phyloP scores from a whole-genome alignment of 2,797 vertebrate genomes.

The Todus mexicanus region DNA sequence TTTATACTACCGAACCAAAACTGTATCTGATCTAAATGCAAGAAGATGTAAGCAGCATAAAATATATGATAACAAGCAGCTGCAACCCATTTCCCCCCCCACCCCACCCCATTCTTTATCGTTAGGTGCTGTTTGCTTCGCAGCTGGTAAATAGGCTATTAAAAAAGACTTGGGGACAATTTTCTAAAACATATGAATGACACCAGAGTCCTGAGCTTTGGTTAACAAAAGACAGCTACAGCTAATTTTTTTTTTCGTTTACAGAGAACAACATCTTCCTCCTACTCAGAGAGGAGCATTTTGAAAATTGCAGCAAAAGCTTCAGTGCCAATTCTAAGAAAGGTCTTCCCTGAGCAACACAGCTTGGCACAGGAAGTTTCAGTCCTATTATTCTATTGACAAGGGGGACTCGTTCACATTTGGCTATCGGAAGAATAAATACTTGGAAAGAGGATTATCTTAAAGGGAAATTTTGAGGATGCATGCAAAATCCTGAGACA shows the following conservation, averaged over 20 bases:
- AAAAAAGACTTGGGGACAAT: background rate
- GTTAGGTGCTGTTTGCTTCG: background rate
- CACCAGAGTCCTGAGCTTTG: background rate
- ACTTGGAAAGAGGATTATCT: background rate
- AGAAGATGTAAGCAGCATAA: background rate
- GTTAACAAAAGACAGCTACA: background rate
- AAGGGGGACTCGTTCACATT: background rate
- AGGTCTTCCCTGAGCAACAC: background rate
- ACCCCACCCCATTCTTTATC: background rate
- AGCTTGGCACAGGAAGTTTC: background rate
- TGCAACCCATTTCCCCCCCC: background rate
- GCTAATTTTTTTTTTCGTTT: background rate
- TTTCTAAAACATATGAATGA: background rate
- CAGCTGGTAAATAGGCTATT: background rate
- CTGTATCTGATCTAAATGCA: background rate
- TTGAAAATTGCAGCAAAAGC: slow-evolving; percentile 10
- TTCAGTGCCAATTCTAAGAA: background rate
- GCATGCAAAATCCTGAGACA: background rate
- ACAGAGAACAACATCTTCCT: background rate
- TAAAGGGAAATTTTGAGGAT: background rate
- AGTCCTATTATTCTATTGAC: background rate
- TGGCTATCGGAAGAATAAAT: background rate
- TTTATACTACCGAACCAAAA: background rate
- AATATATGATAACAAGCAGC: background rate
- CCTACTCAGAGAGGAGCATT: background rate